These are phyloP conservation scores for Dasypogon diadema DNA, from an alignment of 2,888 invertebrate species.

Conservation along the genomic window DNA sequence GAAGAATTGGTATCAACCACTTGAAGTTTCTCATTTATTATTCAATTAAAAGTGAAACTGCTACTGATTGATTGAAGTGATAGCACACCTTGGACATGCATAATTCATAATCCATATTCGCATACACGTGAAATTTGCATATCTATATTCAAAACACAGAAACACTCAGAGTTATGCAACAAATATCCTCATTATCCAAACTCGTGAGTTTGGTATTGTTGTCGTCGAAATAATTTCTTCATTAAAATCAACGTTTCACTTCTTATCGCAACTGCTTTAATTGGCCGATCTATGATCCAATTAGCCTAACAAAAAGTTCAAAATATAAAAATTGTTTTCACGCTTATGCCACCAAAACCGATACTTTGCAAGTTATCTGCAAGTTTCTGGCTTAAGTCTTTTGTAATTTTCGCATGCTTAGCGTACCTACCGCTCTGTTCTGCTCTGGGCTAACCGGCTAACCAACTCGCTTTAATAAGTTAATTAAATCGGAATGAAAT, in stretches of 20 bases:
- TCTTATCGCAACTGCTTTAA: not conserved
- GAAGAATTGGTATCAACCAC: not conserved
- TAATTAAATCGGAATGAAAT: not conserved
- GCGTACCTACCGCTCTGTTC: not conserved
- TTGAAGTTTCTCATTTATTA: not conserved
- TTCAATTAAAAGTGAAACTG: conserved; percentile 33
- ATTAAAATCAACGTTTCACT: not conserved
- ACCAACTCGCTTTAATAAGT: not conserved
- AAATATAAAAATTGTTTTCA: not conserved
- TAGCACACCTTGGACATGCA: conserved; percentile 26
- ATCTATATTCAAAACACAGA: not conserved
- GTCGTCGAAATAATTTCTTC: not conserved
- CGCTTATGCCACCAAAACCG: not conserved
- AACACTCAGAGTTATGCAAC: not conserved
- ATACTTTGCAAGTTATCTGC: not conserved
- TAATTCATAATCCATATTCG: conserved; percentile 28
- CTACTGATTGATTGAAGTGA: conserved; percentile 10
- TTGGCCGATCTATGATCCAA: not conserved
- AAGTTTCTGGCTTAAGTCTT: not conserved
- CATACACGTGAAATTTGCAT: not conserved
- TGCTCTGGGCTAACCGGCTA: too few species aligned
- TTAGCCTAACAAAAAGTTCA: not conserved
- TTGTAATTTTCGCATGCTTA: not conserved
- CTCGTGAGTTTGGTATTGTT: not conserved
- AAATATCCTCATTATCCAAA: not conserved